Base-by-base conservation (phyloP, 2,113 vertebrate species). In the Laticauda colubrina region DNA sequence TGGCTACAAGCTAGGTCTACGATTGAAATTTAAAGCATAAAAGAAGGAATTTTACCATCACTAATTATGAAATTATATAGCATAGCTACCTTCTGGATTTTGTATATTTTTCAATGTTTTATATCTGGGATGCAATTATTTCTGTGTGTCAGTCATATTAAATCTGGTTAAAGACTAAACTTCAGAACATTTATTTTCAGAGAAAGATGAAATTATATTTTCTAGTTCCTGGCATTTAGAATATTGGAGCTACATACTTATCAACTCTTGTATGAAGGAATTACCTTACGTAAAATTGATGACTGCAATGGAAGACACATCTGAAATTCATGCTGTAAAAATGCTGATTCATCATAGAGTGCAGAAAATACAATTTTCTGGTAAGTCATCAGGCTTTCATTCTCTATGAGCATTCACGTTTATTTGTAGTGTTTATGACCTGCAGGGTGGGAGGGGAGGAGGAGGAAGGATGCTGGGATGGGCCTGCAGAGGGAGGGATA, bases 1-100 rank as follows among this genome's bases (percentile, higher is more conserved):
- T 3, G 99, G 99, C 95, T 99, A 99, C 97, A 99, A 99, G 96
- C 98, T 99, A 57, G 99, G 99, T 95, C 97, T 99, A 94, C 99
- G 99, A 97, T 96, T 99, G 92, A 99, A 99, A 97, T 99, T 99
- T 96, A 98, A 99, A 97, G 99, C 99, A 34, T 99, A 98, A 98
- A 92, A 93, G 91, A 90, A 91, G 92, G 86, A 94, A 96, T 96
- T 95, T 94, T 95, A 69, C 94, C 95, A 95, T 96, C 93, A 51
- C 93, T 95, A 96, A 97, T 96, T 95, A 95, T 96, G 96, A 97
- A 97, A 97, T 97, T 97, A 97, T 97, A 97, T 96, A 97, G 97
- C 97, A 97, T 99, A 98, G 98, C 96, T 97, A 98, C 97, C 98
- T 98, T 98, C 98, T 98, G 97, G 98, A 97, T 97, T 97, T 97